Evolutionary conservation across 2,797 vertebrate species (phyloP), one percentile per base, ranked within the genome.

Genomic region (Sebastes matsubarae): DNA sequence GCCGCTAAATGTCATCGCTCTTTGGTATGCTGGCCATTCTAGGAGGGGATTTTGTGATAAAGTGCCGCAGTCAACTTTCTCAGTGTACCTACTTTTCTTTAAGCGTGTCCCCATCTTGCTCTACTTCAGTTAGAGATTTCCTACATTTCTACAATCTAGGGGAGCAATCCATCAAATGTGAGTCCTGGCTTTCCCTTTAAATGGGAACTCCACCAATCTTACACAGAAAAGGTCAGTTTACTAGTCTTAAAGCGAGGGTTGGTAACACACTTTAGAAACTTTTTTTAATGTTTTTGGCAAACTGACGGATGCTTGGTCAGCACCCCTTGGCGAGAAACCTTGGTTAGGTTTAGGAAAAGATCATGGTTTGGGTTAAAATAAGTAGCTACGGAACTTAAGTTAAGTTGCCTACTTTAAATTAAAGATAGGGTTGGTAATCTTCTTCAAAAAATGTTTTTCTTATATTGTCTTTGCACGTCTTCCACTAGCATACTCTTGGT

Each of bases 1-100:
- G 50, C 76, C 68, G 63, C 60, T 77, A 66, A 64, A 82, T 63
- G 65, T 46, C 69, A 70, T 22, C 6, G 14, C 29, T 36, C 25
- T 54, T 63, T 50, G 29, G 24, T 22, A 12, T 24, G 76, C 59
- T 29, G 24, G 8, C 3, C 13, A n/a, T 61, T 52, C 20, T 6
- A 1, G 3, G 29, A 57, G 36, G 34, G 34, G 18, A 24, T 57
- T 63, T 36, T 30, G 55, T 55, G 54, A 69, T 38, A 1, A 52
- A 72, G 72, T 58, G 46, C 30, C 34, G 18, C 63, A 55, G 32
- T 81, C 50, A 34, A 57, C 18, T 30, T 81, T 58, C 60, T 30
- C 16, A 38, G 29, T 64, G 27, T 18, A 16, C 11, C 50, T 55
- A 57, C 54, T 72, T 66, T 50, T 36, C 69, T 60, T 54, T 68